Evolutionary conservation across 2,113 vertebrate species (phyloP).

Genomic region (Diadophis punctatus): DNA sequence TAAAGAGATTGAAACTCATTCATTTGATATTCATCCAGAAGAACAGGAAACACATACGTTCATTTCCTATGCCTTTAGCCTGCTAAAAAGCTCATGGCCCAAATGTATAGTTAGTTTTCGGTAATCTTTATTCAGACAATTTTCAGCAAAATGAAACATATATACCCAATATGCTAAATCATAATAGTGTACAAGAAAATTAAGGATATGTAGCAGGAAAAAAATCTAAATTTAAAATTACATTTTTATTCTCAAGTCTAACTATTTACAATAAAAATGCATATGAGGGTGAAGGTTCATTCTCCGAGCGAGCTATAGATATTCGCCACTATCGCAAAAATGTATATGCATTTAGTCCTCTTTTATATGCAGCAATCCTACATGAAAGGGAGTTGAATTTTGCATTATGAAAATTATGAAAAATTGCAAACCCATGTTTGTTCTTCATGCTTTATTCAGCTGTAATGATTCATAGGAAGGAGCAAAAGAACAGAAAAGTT

Average conservation of each 20-base stretch:
- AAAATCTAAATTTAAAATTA: not conserved
- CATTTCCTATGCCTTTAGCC: not conserved
- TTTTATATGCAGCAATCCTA: not conserved
- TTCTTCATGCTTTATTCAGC: not conserved
- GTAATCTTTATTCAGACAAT: not conserved
- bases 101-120: not conserved
- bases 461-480: not conserved
- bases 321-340: not conserved
- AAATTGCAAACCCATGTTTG: not conserved
- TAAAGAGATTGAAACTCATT: slow-evolving; percentile 17
- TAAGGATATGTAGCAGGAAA: not conserved
- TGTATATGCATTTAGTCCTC: not conserved
- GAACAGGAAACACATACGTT: not conserved
- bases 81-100: not conserved
- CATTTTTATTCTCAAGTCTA: not conserved
- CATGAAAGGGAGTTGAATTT: not conserved
- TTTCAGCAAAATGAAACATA: not conserved
- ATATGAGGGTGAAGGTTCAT: not conserved
- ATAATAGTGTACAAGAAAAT: not conserved
- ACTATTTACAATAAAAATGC: not conserved
- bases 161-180: not conserved
- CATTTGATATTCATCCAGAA: not conserved
- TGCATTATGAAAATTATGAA: not conserved
- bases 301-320: not conserved
- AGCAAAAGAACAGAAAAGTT: not conserved